Evolutionary conservation across 1,140 invertebrate species (phyloP).

Genomic region (Brachionus angularis): DNA sequence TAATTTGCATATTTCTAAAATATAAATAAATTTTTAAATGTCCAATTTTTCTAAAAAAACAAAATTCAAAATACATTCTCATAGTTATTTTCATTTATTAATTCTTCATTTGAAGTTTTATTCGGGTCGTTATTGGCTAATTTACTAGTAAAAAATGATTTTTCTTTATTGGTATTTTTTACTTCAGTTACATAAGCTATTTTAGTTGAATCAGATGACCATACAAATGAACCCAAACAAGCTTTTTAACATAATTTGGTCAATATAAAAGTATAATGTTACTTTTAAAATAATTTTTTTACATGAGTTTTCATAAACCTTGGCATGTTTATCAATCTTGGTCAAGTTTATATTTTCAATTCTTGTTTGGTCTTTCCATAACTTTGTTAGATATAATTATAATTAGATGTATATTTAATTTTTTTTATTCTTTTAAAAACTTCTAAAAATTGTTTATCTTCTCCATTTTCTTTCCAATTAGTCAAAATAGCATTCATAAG

Average conservation of each 20-base stretch:
- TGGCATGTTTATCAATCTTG: conserved; percentile 45
- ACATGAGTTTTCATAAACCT: conserved; percentile 45
- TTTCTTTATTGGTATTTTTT: conserved; percentile 15
- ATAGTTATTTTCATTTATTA: conserved; percentile 22
- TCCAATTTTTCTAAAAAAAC: not conserved
- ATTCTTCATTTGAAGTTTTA: not conserved
- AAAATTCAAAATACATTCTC: conserved; percentile 22
- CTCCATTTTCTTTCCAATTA: conserved; percentile 50
- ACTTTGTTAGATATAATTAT: not conserved
- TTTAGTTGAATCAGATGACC: conserved; percentile 23
- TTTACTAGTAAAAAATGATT: conserved; percentile 38
- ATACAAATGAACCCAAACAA: conserved; percentile 3
- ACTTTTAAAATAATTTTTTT: conserved; percentile 9
- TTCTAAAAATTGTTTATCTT: conserved; percentile 55
- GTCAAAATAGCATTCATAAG: conserved; percentile 49
- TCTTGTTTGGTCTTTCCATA: conserved; percentile 39
- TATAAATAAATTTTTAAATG: not conserved
- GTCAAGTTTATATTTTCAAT: conserved; percentile 39
- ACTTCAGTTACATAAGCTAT: conserved; percentile 37
- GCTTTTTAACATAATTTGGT: not conserved
- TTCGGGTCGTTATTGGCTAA: no score
- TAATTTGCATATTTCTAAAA: conserved; percentile 71
- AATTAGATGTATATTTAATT: not conserved
- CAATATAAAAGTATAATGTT: not conserved
- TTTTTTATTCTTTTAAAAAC: conserved; percentile 45